Evolutionary conservation across 2,113 vertebrate genomes (phyloP).

Genomic region (Sander vitreus): DNA sequence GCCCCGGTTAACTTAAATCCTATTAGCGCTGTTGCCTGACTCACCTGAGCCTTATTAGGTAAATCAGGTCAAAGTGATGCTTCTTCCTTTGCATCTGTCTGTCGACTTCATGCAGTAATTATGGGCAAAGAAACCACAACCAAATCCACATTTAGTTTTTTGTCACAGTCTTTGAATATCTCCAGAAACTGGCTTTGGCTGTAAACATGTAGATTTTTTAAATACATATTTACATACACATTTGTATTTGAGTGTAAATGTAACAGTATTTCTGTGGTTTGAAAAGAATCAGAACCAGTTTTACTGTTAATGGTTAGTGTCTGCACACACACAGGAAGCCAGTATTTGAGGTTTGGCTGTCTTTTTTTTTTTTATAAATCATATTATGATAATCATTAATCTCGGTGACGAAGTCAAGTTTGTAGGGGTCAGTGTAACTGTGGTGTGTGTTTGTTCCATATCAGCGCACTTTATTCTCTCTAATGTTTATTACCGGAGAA

Average conservation of each 20-base stretch:
- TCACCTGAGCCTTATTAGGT: slow-evolving; percentile 64
- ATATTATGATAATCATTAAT: neutral
- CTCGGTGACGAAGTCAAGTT: slow-evolving; percentile 1
- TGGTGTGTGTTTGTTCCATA: slow-evolving; percentile 51
- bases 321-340: slow-evolving; percentile 22
- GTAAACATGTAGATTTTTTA: neutral
- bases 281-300: neutral
- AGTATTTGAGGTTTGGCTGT: slow-evolving; percentile 15
- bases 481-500: slow-evolving; percentile 38
- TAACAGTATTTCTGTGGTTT: neutral
- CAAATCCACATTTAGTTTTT: neutral
- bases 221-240: neutral
- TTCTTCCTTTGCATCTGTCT: slow-evolving; percentile 22
- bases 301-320: neutral
- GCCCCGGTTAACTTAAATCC: slow-evolving; percentile 48
- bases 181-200: neutral
- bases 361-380: neutral
- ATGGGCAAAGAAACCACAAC: neutral
- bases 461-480: slow-evolving; percentile 47
- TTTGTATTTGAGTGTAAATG: neutral
- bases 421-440: slow-evolving; percentile 7
- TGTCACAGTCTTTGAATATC: neutral
- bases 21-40: slow-evolving; percentile 51
- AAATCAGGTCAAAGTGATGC: slow-evolving; percentile 61
- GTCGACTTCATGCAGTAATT: slow-evolving; percentile 51